phyloP scores from a whole-genome alignment of 35 echinoderm and acorn worm species.

The Diadema setosum region DNA sequence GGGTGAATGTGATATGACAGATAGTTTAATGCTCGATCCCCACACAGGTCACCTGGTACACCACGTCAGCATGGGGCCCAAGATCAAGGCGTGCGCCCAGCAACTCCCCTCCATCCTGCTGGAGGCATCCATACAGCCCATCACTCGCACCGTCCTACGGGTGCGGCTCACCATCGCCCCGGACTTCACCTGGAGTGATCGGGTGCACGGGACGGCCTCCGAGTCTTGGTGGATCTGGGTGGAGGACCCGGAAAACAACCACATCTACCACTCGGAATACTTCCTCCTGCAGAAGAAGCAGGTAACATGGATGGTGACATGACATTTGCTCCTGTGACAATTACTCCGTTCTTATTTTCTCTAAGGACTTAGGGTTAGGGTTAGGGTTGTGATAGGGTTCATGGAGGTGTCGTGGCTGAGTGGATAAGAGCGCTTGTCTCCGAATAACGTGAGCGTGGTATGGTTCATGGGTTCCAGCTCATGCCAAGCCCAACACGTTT shows the following conservation, averaged over 20 bases:
- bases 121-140: constrained; percentile 74
- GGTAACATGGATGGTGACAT: constrained; percentile 28
- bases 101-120: constrained; percentile 73
- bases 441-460: too few species aligned
- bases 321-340: too few species aligned
- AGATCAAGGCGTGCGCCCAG: constrained; percentile 66
- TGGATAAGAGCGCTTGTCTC: too few species aligned
- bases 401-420: too few species aligned
- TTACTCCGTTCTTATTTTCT: too few species aligned
- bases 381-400: too few species aligned
- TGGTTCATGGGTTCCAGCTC: too few species aligned
- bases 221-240: constrained; percentile 99
- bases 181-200: constrained; percentile 86
- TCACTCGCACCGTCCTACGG: constrained; percentile 86
- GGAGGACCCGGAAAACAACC: constrained; percentile 94
- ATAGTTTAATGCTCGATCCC: too few species aligned
- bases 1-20: too few species aligned
- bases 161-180: constrained; percentile 82
- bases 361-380: too few species aligned
- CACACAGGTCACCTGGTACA: constrained; percentile 95
- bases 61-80: constrained; percentile 64
- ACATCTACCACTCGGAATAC: constrained; percentile 98
- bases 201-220: constrained; percentile 80
- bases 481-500: too few species aligned
- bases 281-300: constrained; percentile 96